Evolutionary conservation across 2,113 vertebrate species (phyloP).

Genomic region (Ovibos moschatus): DNA sequence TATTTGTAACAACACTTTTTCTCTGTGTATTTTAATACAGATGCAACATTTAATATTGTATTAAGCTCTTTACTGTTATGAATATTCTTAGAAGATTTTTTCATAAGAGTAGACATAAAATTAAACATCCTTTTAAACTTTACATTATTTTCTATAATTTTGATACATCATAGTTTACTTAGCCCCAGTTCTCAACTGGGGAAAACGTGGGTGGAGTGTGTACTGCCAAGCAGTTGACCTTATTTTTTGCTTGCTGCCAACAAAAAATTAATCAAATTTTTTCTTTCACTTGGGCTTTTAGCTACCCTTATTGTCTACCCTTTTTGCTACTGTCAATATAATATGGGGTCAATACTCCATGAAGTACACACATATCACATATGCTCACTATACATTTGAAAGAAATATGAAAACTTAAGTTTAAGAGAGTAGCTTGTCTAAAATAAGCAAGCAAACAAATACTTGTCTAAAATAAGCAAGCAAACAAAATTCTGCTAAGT

Average conservation of each 20-base stretch:
- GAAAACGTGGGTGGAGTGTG: rapidly evolving
- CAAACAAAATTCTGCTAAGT: background rate
- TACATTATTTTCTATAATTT: background rate
- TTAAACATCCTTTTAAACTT: background rate
- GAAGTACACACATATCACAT: background rate
- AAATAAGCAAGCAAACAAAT: background rate
- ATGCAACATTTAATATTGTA: background rate
- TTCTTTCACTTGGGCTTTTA: background rate
- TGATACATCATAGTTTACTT: background rate
- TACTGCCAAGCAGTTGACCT: background rate
- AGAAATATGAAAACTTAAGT: background rate
- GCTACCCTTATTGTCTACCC: background rate
- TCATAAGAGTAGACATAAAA: background rate
- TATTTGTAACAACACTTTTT: background rate
- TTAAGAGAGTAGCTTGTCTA: background rate
- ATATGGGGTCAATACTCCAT: background rate
- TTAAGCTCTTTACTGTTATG: background rate
- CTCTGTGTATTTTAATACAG: background rate
- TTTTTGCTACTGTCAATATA: background rate
- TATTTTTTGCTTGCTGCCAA: background rate
- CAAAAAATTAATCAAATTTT: background rate
- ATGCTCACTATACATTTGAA: background rate
- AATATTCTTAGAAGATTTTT: background rate
- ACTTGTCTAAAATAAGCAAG: background rate
- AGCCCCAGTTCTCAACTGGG: background rate